Conservation (phyloP, 1,140 invertebrate species). For the Drosophila arizonae region DNA sequence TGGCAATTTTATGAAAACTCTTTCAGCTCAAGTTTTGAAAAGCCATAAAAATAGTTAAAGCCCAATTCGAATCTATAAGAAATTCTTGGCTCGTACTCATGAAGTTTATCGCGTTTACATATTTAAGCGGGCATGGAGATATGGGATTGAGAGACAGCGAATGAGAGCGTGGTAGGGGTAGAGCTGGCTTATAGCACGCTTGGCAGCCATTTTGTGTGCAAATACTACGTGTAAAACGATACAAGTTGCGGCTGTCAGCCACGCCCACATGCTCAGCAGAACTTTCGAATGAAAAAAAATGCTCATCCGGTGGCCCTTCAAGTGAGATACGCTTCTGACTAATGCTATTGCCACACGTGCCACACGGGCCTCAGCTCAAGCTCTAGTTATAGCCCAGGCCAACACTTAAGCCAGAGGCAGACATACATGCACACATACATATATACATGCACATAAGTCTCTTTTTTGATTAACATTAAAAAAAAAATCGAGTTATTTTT, state of each 20-base stretch:
- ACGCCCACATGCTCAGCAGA: conserved; percentile 1
- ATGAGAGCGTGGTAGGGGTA: neutral
- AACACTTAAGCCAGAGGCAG: neutral
- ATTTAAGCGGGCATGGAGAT: conserved; percentile 13
- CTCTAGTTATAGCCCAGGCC: neutral
- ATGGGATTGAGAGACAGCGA: neutral
- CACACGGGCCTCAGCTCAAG: neutral
- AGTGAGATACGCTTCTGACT: conserved; percentile 75
- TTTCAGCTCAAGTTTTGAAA: conserved; percentile 30
- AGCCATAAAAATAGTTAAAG: conserved; percentile 58
- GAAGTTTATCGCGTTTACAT: conserved; percentile 34
- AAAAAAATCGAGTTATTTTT: neutral
- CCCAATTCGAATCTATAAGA: conserved; percentile 38
- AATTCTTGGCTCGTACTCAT: conserved; percentile 21
- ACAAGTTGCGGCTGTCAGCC: conserved; percentile 47
- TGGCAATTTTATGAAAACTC: conserved; percentile 20
- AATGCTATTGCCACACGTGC: conserved; percentile 73
- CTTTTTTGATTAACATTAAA: neutral
- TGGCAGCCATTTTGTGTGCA: conserved; percentile 56
- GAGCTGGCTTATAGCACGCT: conserved; percentile 30
- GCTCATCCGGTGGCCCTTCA: conserved; percentile 70
- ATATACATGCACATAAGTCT: neutral
- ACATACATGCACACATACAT: neutral
- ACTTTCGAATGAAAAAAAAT: conserved; percentile 57
- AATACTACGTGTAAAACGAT: conserved; percentile 50